These are phyloP conservation scores for Rotaria macrura DNA, from an alignment of 2,888 invertebrate species.

Conservation along the genomic window DNA sequence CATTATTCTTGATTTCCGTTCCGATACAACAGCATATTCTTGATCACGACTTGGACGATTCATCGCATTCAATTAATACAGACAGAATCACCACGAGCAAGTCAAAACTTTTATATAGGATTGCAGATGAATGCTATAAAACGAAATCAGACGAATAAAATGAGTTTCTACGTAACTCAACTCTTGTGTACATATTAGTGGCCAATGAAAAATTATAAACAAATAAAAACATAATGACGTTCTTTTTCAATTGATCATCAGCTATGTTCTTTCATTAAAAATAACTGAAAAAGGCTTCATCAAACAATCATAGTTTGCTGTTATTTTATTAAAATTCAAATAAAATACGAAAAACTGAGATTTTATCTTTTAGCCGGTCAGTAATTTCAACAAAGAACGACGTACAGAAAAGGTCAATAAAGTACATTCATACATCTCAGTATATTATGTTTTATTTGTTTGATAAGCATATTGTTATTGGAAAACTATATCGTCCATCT, in stretches of 20 bases:
- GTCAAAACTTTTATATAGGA: background rate
- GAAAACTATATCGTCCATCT: constrained; percentile 1
- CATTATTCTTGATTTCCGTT: background rate
- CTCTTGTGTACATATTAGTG: background rate
- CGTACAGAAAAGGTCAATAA: background rate
- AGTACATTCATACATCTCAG: background rate
- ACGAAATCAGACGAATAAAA: background rate
- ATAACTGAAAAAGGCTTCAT: background rate
- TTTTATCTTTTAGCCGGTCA: background rate
- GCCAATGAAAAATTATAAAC: background rate
- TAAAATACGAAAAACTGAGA: background rate
- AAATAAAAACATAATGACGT: background rate
- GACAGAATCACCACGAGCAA: background rate
- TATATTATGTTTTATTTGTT: background rate
- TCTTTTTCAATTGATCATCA: background rate
- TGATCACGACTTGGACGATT: background rate
- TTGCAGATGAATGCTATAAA: background rate
- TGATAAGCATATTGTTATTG: background rate
- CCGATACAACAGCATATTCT: background rate
- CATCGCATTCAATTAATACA: background rate
- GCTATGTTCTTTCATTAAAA: background rate
- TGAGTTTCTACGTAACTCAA: background rate
- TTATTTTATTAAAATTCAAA: background rate
- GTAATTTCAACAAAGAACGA: background rate
- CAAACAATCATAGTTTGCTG: background rate